Percentiles rank a stretch among this genome's conserved stretches.
Evolutionary conservation across 2,113 vertebrate genomes (phyloP).

Genomic region (Lagopus muta): DNA sequence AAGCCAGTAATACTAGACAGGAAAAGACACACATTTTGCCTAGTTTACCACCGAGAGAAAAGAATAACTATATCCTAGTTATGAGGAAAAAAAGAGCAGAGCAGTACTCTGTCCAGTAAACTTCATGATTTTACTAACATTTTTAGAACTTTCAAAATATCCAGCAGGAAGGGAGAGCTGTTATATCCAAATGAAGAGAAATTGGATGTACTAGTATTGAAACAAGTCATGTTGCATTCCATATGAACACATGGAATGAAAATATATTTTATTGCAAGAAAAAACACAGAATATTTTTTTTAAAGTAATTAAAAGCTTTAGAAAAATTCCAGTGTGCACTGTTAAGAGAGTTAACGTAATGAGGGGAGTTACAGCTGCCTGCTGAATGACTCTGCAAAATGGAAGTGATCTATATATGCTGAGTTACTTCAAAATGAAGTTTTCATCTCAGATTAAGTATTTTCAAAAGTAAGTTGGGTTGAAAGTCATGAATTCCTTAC

Average conservation of each 20-base stretch:
- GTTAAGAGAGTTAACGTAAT: constrained; percentile 11
- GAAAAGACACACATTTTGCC: background rate
- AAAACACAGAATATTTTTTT: background rate
- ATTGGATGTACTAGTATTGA: background rate
- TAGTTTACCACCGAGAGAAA: background rate
- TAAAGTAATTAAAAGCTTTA: background rate
- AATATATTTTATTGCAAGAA: background rate
- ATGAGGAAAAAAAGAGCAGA: background rate
- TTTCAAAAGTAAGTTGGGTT: background rate
- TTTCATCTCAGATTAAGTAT: background rate
- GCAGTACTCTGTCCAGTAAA: background rate
- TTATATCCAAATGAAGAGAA: constrained; percentile 1
- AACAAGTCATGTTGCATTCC: background rate
- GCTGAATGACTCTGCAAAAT: constrained; percentile 46
- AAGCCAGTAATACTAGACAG: background rate
- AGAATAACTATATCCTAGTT: background rate
- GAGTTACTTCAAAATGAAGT: constrained; percentile 12
- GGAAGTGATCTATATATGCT: background rate
- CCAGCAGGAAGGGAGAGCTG: background rate
- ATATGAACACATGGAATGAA: constrained; percentile 1
- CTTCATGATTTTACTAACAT: background rate
- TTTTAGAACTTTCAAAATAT: background rate
- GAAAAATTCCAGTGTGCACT: background rate
- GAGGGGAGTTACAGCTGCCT: constrained; percentile 23
- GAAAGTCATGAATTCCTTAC: background rate